phyloP scores from a whole-genome alignment of 2,113 vertebrate species.

The Gambusia affinis region DNA sequence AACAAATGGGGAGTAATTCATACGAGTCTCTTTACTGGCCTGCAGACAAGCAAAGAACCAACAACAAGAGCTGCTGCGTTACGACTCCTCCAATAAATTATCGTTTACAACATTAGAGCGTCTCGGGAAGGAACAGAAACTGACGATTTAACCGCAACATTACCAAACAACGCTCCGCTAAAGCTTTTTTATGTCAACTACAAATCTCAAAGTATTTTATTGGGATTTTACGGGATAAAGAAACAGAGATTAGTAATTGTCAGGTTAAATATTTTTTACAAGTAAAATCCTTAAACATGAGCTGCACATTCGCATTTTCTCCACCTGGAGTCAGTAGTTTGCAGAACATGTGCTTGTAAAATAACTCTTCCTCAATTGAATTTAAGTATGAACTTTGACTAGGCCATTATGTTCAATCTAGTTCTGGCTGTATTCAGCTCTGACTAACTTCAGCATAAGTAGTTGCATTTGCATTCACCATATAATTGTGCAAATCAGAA shows the following conservation, averaged over 20 bases:
- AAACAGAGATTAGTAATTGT: neutral
- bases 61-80: neutral
- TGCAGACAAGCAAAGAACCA: neutral
- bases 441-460: too few relatives aligned
- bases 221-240: neutral
- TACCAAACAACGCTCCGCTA: neutral
- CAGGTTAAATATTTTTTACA: neutral
- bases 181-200: neutral
- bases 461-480: too few relatives aligned
- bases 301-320: too few relatives aligned
- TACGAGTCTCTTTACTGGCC: slow-evolving; percentile 28
- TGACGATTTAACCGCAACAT: neutral
- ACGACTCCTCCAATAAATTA: neutral
- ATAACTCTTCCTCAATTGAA: too few relatives aligned
- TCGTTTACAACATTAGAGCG: neutral
- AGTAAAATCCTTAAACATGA: neutral
- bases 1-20: slow-evolving; percentile 56
- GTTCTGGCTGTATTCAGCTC: too few relatives aligned
- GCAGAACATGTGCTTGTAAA: too few relatives aligned
- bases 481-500: too few relatives aligned
- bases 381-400: too few relatives aligned
- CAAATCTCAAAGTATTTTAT: neutral
- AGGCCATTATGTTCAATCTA: neutral
- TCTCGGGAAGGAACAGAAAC: neutral
- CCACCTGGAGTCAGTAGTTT: neutral